Conservation (phyloP, 2,113 vertebrate species). For the Podilymbus podiceps region DNA sequence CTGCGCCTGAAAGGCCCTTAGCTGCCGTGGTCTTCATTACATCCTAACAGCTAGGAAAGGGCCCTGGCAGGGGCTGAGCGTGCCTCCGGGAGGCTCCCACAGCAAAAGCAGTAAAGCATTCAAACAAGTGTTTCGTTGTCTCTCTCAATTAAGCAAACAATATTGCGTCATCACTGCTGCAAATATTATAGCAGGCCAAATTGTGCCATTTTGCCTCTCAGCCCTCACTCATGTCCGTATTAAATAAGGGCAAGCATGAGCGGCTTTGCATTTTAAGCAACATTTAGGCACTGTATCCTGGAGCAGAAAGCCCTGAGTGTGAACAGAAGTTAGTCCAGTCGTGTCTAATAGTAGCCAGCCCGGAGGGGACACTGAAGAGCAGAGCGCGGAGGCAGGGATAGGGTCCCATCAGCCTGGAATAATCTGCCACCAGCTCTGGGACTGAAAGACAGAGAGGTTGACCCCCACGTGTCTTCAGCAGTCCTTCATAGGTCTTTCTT, state of each 20-base stretch:
- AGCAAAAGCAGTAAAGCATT: not conserved
- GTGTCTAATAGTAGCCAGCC: not conserved
- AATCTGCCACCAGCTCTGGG: not conserved
- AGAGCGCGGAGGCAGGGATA: not conserved
- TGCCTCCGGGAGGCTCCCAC: not conserved
- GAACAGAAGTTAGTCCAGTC: not conserved
- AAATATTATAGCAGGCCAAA: not conserved
- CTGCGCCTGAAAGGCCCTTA: not conserved
- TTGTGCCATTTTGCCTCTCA: not conserved
- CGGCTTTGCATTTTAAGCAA: not conserved
- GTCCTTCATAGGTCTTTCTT: not conserved
- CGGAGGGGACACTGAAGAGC: not conserved
- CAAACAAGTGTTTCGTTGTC: slow-evolving; percentile 9
- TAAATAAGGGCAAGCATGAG: not conserved
- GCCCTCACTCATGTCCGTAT: not conserved
- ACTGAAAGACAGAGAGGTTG: not conserved
- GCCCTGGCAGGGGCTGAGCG: accelerated
- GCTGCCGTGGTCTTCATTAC: not conserved
- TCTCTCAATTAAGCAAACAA: not conserved
- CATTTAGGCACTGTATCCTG: not conserved
- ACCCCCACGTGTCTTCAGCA: not conserved
- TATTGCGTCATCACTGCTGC: not conserved
- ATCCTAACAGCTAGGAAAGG: not conserved
- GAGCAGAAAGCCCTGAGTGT: not conserved
- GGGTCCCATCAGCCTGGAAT: not conserved